Evolutionary conservation across 1,140 invertebrate genomes (phyloP).

Genomic region (Amphibalanus amphitrite): DNA sequence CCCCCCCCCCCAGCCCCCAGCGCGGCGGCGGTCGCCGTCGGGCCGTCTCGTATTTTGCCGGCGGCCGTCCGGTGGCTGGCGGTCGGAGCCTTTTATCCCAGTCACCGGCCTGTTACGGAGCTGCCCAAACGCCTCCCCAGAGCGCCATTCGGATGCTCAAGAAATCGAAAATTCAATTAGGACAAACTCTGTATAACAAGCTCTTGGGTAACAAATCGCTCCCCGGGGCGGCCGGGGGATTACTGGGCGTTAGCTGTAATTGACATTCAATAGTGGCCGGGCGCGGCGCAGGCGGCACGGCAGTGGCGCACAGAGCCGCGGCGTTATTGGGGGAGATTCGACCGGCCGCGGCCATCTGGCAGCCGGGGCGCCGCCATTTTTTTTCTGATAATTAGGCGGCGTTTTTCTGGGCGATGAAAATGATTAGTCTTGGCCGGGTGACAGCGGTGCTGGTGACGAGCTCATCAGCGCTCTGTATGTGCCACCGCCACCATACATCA

Average conservation of each 20-base stretch:
- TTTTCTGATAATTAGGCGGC: background rate
- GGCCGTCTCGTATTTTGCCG: background rate
- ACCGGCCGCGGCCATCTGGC: background rate
- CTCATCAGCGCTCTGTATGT: background rate
- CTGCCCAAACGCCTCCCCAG: background rate
- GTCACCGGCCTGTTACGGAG: background rate
- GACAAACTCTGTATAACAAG: conserved; percentile 1
- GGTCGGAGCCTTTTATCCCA: background rate
- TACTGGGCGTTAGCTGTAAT: background rate
- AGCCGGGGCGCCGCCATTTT: background rate
- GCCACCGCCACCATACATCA: background rate
- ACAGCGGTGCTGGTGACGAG: background rate
- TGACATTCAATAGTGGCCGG: background rate
- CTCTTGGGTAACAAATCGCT: background rate
- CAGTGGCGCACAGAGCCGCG: too few relatives aligned
- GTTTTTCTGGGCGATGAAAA: conserved; percentile 1
- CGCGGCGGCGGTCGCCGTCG: too few relatives aligned
- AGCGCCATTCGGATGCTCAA: background rate
- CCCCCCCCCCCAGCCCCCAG: too few relatives aligned
- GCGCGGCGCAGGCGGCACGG: too few relatives aligned
- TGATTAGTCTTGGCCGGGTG: background rate
- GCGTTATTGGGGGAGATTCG: background rate
- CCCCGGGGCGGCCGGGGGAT: background rate
- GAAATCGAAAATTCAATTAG: conserved; percentile 2
- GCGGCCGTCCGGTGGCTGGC: too few relatives aligned